phyloP scores from a whole-genome alignment of 92 coral and sea anemone genomes.

The Epizoanthus stellaris region DNA sequence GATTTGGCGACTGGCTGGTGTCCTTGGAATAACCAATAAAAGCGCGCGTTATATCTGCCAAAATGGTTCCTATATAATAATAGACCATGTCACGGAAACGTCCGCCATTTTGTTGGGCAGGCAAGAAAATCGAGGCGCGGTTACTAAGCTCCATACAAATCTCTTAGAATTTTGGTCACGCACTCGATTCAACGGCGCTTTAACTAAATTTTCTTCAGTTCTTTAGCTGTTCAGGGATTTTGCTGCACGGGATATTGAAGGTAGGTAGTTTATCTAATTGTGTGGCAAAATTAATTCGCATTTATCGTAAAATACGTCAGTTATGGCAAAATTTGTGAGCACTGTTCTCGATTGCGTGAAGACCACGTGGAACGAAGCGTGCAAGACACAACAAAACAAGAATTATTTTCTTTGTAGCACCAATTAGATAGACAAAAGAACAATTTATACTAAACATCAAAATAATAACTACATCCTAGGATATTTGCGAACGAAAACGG shows the following conservation, averaged over 20 bases:
- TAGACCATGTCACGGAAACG: constrained; percentile 23
- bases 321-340: neutral
- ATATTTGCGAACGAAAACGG: constrained; percentile 33
- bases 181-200: neutral
- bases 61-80: too few relatives aligned
- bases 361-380: constrained; percentile 23
- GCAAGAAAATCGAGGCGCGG: constrained; percentile 29
- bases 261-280: constrained; percentile 34
- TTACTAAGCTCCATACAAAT: constrained; percentile 33
- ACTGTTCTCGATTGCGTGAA: constrained; percentile 37
- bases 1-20: too few relatives aligned
- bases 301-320: constrained; percentile 22
- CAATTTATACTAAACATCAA: neutral
- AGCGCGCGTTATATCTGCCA: too few relatives aligned
- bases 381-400: constrained; percentile 25
- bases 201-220: neutral
- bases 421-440: constrained; percentile 25
- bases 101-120: constrained; percentile 23
- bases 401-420: constrained; percentile 23
- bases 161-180: neutral
- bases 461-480: neutral
- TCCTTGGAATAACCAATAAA: too few relatives aligned
- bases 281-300: constrained; percentile 27
- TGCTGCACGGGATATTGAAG: constrained; percentile 24
- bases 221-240: neutral